phyloP scores from a whole-genome alignment of 2,797 vertebrate species.

The Avahi laniger region DNA sequence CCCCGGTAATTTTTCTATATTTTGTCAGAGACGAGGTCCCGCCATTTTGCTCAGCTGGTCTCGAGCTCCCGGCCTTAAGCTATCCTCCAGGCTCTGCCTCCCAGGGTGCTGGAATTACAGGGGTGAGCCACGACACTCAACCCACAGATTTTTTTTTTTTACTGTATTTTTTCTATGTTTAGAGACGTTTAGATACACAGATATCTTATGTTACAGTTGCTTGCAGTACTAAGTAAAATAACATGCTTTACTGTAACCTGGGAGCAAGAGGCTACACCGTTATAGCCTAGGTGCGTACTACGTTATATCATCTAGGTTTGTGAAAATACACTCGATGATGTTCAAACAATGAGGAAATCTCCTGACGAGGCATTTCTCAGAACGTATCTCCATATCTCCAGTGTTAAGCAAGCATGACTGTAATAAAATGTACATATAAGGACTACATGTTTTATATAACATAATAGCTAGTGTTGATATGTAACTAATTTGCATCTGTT shows the following conservation, averaged over 20 bases:
- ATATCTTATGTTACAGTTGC: not conserved
- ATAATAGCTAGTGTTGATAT: not conserved
- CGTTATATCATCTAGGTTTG: not conserved
- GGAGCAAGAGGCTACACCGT: not conserved
- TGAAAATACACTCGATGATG: not conserved
- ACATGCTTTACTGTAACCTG: not conserved
- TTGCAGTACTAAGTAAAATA: too few species aligned
- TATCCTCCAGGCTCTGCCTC: not conserved
- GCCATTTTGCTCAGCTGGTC: not conserved
- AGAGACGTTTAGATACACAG: not conserved
- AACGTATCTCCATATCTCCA: not conserved
- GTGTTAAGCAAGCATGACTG: not conserved
- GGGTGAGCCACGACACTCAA: not conserved
- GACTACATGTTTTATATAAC: not conserved
- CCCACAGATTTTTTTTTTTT: too few species aligned
- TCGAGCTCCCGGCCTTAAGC: not conserved
- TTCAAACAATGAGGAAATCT: not conserved
- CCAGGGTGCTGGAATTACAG: not conserved
- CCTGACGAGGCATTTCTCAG: not conserved
- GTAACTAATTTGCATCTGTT: conserved; percentile 24
- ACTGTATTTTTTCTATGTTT: not conserved
- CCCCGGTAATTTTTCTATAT: not conserved
- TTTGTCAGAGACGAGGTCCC: not conserved
- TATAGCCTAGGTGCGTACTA: not conserved
- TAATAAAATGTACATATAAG: not conserved